phyloP scores from a whole-genome alignment of 2,888 invertebrate species.

The Autographa pulchrina region DNA sequence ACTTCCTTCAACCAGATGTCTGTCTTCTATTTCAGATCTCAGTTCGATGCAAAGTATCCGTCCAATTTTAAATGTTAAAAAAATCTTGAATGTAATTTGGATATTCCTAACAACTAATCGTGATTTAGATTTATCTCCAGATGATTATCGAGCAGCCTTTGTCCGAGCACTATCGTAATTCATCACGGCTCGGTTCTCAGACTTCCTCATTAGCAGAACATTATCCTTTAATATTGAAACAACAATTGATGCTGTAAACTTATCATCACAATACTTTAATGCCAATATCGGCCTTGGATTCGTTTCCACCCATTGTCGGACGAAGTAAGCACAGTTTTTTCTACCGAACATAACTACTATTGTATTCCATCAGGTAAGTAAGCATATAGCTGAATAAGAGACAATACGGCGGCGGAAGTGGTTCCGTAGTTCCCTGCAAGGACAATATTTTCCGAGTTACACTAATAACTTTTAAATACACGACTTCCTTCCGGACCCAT shows the following conservation, averaged over 20 bases:
- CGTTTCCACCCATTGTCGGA: constrained; percentile 68
- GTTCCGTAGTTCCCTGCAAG: constrained; percentile 54
- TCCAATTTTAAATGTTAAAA: not conserved
- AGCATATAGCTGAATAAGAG: constrained; percentile 53
- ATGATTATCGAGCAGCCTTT: constrained; percentile 21
- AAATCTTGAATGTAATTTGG: constrained; percentile 7
- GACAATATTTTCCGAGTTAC: constrained; percentile 59
- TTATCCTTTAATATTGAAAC: constrained; percentile 48
- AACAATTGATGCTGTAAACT: constrained; percentile 47
- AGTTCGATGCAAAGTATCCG: not conserved
- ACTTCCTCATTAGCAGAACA: constrained; percentile 18
- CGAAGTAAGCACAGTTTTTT: constrained; percentile 63
- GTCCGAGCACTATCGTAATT: not conserved
- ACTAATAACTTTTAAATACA: constrained; percentile 60
- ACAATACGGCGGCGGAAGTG: constrained; percentile 64
- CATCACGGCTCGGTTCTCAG: constrained; percentile 40
- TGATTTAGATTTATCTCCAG: not conserved
- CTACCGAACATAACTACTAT: constrained; percentile 56
- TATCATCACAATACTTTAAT: constrained; percentile 54
- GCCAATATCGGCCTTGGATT: constrained; percentile 60
- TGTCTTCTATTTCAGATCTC: not conserved
- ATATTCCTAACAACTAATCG: not conserved
- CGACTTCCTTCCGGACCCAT: constrained; percentile 74
- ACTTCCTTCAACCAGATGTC: too few relatives aligned
- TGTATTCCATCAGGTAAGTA: constrained; percentile 60